Base-by-base conservation (phyloP, 2,888 invertebrate species). In the Pasiphila rectangulata region DNA sequence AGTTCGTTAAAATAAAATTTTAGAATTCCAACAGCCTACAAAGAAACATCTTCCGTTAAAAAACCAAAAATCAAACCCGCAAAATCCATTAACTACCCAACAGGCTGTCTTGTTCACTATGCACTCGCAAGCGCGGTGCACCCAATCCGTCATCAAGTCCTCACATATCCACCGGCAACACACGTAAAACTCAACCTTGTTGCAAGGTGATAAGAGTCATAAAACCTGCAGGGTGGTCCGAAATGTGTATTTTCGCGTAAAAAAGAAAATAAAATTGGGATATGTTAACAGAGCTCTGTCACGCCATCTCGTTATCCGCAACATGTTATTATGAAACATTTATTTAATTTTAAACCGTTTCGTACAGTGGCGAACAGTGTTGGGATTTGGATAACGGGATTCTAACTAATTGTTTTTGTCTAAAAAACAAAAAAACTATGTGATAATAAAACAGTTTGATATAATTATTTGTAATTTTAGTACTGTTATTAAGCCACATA, bases 301-400 rank as follows among this genome's bases (percentile, higher is more conserved):
- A 87, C 87, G 87, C 80, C 73, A 84, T 63, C 79, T 78, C 70
- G 81, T 84, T 83, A 83, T 72, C 72, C 68, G 65, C 69, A 82
- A 69, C 80, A 64, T 87, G 72, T 87, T 79, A 87, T 87, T 87
- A 86, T 75, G 69, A 69, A 64, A 75, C 79, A 79, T 84, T 83
- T 84, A 84, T 83, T 84, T 85, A 84, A 85, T 83, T 83, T 82
- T 75, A 53, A 56, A 51, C 56, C 51, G 54, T 54, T 57, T 46
- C 29, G 54, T 59, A 59, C 54, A 55, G 45, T 46, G 45, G 49
- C 40, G 32, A 16, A 32, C 45, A 44, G 38, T 38, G 37, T 25
- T 41, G 48, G 25, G 7, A 16, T 32, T 46, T 42, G 25, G 32
- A 13, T 43, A 51, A 46, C 51, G 39, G 51, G 30, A 40, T 23